Evolutionary conservation across 2,113 vertebrate species (phyloP).

Genomic region (Machaerirhynchus nigripectus): DNA sequence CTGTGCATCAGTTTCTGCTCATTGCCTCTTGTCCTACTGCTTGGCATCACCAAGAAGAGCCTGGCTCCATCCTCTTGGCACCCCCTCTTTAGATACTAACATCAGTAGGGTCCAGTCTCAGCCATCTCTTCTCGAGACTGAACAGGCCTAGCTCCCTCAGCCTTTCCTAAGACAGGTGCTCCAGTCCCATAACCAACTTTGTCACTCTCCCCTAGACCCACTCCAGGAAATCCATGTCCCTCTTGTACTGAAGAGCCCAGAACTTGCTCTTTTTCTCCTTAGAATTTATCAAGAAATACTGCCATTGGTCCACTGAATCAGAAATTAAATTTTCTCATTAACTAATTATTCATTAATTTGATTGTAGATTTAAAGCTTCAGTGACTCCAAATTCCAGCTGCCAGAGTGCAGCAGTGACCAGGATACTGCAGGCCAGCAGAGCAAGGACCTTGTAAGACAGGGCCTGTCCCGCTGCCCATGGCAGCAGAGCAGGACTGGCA

Average conservation of each 20-base stretch:
- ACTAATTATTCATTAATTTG: neutral
- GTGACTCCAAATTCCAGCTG: neutral
- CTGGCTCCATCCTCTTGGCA: neutral
- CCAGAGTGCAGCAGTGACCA: neutral
- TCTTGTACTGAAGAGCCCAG: neutral
- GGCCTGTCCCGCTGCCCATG: neutral
- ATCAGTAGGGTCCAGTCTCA: neutral
- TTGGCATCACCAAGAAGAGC: neutral
- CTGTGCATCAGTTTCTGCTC: neutral
- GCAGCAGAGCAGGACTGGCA: neutral
- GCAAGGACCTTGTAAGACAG: neutral
- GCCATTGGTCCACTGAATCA: neutral
- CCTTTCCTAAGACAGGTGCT: neutral
- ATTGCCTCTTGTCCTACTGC: fast-evolving
- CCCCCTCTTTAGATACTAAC: fast-evolving
- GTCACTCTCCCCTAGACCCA: neutral
- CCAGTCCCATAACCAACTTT: neutral
- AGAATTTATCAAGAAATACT: neutral
- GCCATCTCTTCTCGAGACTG: neutral
- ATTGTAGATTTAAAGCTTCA: neutral
- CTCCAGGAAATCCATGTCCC: neutral
- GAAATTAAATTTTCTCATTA: neutral
- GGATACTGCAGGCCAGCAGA: neutral
- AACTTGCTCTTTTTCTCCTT: neutral
- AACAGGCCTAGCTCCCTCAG: neutral